These are phyloP conservation scores for Nephotettix cincticeps DNA, from an alignment of 1,140 invertebrate genomes.

Conservation along the genomic window DNA sequence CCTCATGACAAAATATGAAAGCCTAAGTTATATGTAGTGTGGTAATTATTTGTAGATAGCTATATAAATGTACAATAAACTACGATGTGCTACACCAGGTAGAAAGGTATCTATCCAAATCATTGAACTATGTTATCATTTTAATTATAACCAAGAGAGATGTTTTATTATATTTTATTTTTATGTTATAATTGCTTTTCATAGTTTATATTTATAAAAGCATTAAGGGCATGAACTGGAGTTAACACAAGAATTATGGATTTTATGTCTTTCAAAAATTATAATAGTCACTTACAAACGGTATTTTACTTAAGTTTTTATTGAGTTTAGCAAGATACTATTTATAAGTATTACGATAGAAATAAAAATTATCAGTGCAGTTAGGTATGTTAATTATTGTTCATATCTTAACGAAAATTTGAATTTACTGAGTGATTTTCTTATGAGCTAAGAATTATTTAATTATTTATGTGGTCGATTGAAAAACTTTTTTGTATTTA, in stretches of 20 bases:
- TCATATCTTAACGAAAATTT: no score
- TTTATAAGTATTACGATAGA: no score
- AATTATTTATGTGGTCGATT: background rate
- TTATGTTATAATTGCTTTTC: slow-evolving; percentile 3
- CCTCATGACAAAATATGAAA: background rate
- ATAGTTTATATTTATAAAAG: background rate
- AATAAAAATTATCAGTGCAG: no score
- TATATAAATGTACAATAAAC: slow-evolving; percentile 11
- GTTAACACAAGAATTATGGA: no score
- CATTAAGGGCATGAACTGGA: no score
- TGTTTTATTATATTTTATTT: slow-evolving; percentile 11
- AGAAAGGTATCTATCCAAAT: background rate
- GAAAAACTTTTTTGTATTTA: background rate
- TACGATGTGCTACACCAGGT: background rate
- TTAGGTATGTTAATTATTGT: no score
- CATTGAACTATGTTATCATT: background rate
- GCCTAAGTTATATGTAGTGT: background rate
- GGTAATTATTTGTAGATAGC: slow-evolving; percentile 3
- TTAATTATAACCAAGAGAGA: background rate
- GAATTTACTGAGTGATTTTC: no score
- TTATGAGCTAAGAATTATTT: background rate
- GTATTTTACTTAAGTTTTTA: no score
- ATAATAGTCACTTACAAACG: no score
- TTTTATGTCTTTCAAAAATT: no score
- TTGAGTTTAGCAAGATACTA: no score